Base-by-base conservation (phyloP, 2,888 invertebrate species). In the Selenia dentaria region DNA sequence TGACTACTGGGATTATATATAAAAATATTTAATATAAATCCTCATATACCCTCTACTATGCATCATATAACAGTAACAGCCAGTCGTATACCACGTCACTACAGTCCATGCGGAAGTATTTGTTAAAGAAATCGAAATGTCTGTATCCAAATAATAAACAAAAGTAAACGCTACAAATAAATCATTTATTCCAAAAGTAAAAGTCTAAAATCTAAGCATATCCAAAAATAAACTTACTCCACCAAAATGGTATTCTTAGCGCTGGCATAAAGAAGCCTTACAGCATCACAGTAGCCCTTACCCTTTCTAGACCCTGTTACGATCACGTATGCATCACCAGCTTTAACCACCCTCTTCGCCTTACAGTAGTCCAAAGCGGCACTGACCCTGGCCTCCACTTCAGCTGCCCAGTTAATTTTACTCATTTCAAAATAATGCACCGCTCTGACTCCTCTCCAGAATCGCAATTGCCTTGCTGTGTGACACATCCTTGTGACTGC, bases 401-500 rank as follows among this genome's bases (percentile, higher is more conserved):
- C 89, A 20, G 59, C 54, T n/a, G 47, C 39, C 88, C 89, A 89
- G 47, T 51, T 71, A 8, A 54, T 57, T 61, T 68, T 82, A 10
- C 76, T 59, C 1, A 64, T 63, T 65, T 89, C 88, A 64, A 85
- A 88, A 46, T 92, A 92, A 66, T 92, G 88, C 57, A 93, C 67
- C 2, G 92, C 85, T 18, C 92, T 83, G 1, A 92, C 73, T 3
- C 91, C 90, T 55, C 90, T 76, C 83, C 89, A 92, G 52, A 93
- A 80, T 10, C 90, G 72, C 34, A 89, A 67, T 57, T 95, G 94
- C 42, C 95, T 84, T 1, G 95, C 94, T 4, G 94, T 92, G 59
- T 93, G 92, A 12, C 92, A 93, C 51, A 92, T 90, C 60, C 95
- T 87, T 0, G 95, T 95, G 6, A 96, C 92, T 2, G 95, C 94